Percentiles rank a stretch among this genome's conserved stretches.
These are phyloP conservation scores for Cheilosia grossa DNA, from an alignment of 2,888 invertebrate genomes.

Conservation along the genomic window DNA sequence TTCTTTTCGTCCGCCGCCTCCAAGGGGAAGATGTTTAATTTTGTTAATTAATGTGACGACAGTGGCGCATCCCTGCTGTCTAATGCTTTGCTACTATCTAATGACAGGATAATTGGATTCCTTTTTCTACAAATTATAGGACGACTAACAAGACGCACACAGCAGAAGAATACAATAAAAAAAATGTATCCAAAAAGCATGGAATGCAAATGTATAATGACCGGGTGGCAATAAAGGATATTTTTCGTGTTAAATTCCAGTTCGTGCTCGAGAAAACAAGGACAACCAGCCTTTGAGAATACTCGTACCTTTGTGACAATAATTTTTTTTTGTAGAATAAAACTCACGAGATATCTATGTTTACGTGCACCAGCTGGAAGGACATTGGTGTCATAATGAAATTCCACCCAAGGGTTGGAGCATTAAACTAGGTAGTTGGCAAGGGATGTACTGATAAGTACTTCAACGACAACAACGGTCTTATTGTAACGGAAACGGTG, in stretches of 20 bases:
- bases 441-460: not conserved
- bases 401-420: slow-evolving; percentile 22
- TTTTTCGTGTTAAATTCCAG: slow-evolving; percentile 44
- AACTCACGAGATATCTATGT: slow-evolving; percentile 19
- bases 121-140: slow-evolving; percentile 55
- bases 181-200: not conserved
- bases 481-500: not conserved
- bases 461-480: not conserved
- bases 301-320: slow-evolving; percentile 25
- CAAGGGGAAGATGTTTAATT: slow-evolving; percentile 46
- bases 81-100: slow-evolving; percentile 59
- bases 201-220: slow-evolving; percentile 56
- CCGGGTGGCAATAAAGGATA: slow-evolving; percentile 52
- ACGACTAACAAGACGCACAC: slow-evolving; percentile 6
- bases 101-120: slow-evolving; percentile 68
- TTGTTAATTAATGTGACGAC: slow-evolving; percentile 67
- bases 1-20: not conserved
- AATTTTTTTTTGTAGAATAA: slow-evolving; percentile 17
- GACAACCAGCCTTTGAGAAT: slow-evolving; percentile 30
- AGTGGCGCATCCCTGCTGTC: slow-evolving; percentile 5
- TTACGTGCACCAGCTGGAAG: slow-evolving; percentile 34
- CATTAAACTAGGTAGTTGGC: not conserved
- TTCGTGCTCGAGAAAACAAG: slow-evolving; percentile 17
- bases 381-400: slow-evolving; percentile 62
- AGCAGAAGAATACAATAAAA: not conserved